These are phyloP conservation scores for Perodicticus potto DNA, from an alignment of 2,797 vertebrate species.

Conservation along the genomic window DNA sequence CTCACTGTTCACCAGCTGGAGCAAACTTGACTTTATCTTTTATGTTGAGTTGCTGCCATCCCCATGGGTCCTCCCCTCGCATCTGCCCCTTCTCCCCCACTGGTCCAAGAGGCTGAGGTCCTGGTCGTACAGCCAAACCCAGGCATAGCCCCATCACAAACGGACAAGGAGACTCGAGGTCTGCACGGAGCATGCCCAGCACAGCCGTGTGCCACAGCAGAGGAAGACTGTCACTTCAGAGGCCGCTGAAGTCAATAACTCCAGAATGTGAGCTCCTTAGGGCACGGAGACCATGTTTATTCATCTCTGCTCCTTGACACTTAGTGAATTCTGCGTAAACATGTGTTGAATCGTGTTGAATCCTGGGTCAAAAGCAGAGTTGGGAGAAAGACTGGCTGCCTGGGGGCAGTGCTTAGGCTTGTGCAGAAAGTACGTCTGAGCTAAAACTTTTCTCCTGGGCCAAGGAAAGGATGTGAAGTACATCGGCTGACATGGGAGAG, in stretches of 20 bases:
- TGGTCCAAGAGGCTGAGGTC: slow-evolving; percentile 81
- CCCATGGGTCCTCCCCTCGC: neutral
- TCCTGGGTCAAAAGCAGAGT: slow-evolving; percentile 17
- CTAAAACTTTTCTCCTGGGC: neutral
- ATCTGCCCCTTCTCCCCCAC: neutral
- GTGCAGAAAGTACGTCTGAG: neutral
- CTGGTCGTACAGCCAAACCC: slow-evolving; percentile 72
- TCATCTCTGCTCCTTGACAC: slow-evolving; percentile 28
- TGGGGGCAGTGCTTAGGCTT: neutral
- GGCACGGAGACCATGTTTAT: neutral
- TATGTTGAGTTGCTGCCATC: neutral
- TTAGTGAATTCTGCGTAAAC: neutral
- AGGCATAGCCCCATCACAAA: neutral
- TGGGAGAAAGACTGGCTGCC: neutral
- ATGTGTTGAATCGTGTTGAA: neutral
- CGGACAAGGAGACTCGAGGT: neutral
- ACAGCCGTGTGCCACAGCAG: neutral
- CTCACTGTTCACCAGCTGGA: neutral
- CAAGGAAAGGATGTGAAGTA: neutral
- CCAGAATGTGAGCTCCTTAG: neutral
- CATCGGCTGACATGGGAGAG: neutral
- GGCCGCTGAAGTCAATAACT: neutral
- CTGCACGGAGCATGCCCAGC: accelerated
- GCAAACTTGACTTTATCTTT: neutral
- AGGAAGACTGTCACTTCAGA: neutral